phyloP scores from a whole-genome alignment of 2,888 invertebrate species.

The Colletes collaris region DNA sequence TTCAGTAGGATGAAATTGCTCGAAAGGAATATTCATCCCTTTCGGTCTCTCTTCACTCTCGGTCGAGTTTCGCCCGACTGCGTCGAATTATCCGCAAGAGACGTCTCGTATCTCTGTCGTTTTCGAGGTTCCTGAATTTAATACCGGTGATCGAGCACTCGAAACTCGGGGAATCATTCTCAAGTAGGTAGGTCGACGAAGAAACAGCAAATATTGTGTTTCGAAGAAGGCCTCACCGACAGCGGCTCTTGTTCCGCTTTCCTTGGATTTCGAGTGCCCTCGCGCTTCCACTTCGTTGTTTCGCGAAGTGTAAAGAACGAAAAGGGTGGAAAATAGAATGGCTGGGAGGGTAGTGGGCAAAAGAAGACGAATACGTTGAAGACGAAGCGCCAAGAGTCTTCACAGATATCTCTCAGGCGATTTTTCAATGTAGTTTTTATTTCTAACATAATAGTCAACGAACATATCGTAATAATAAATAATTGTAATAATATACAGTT shows the following conservation, averaged over 20 bases:
- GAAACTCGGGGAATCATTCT: slow-evolving; percentile 37
- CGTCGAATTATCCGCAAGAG: slow-evolving; percentile 15
- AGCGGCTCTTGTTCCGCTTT: slow-evolving; percentile 33
- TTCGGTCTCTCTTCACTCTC: neutral
- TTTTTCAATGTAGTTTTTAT: slow-evolving; percentile 71
- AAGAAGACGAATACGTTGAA: neutral
- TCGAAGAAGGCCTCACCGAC: slow-evolving; percentile 20
- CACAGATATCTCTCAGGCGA: slow-evolving; percentile 9
- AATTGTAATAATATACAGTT: slow-evolving; percentile 75
- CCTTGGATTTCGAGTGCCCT: slow-evolving; percentile 32
- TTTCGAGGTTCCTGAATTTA: slow-evolving; percentile 21
- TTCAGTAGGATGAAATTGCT: neutral
- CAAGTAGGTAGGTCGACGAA: slow-evolving; percentile 31
- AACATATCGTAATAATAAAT: slow-evolving; percentile 77
- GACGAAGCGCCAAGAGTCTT: neutral
- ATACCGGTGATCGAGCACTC: slow-evolving; percentile 44
- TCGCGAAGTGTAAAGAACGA: slow-evolving; percentile 3
- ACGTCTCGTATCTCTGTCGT: neutral
- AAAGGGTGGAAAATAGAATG: slow-evolving; percentile 9
- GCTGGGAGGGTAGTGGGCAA: neutral
- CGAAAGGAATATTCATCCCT: slow-evolving; percentile 15
- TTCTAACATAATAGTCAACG: slow-evolving; percentile 80
- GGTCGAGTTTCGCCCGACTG: neutral
- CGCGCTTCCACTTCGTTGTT: slow-evolving; percentile 25
- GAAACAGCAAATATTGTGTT: slow-evolving; percentile 54